Percentiles rank a stretch among this genome's conserved stretches.
phyloP scores from a whole-genome alignment of 2,113 vertebrate genomes.

The Cyanoderma ruficeps region DNA sequence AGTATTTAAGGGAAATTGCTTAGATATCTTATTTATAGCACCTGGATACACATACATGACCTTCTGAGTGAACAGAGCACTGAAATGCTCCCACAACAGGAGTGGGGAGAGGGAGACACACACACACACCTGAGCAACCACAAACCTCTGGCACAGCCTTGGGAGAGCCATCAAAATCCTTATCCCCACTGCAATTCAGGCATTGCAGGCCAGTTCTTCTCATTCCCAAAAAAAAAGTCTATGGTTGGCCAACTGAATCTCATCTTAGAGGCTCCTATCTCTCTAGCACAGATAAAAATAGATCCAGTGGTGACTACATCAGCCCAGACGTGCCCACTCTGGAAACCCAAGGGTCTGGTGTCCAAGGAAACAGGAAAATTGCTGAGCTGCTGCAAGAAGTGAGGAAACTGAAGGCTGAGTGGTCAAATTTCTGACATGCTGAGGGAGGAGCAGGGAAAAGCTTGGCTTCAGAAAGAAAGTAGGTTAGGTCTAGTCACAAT shows the following conservation, averaged over 20 bases:
- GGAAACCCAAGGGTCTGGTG: neutral
- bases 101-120: neutral
- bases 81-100: neutral
- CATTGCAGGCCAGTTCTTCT: neutral
- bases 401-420: neutral
- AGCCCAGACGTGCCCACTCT: neutral
- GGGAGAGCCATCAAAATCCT: neutral
- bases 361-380: neutral
- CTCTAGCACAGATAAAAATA: neutral
- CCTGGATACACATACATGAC: neutral
- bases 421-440: neutral
- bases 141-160: neutral
- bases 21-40: neutral
- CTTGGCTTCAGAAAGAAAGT: neutral
- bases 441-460: neutral
- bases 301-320: neutral
- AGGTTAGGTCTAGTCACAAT: neutral
- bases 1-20: neutral
- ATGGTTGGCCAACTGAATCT: neutral
- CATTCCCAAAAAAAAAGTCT: neutral
- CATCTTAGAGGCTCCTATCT: neutral
- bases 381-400: neutral
- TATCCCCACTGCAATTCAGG: neutral
- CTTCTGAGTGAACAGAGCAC: neutral
- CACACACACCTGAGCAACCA: neutral